Evolutionary conservation across 2,113 vertebrate genomes (phyloP), one percentile per base, ranked within the genome.

Genomic region (Electrona antarctica): DNA sequence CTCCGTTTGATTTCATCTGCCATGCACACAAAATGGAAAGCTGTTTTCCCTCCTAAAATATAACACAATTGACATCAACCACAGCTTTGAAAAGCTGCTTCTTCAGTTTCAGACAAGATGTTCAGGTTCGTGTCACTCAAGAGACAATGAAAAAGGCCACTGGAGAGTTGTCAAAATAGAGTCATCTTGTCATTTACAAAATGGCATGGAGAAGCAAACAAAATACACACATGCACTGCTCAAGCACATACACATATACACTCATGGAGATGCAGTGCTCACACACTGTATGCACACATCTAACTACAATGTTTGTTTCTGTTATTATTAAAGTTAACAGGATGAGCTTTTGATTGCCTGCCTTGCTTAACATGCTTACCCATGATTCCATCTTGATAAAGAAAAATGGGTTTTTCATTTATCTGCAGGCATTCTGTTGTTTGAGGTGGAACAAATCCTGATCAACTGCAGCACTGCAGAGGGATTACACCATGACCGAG

Each of bases 31-130:
- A n/a, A 8, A 54, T 47, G 21, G 15, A 9, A 65, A 46, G 13
- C 41, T 68, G 7, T 71, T 67, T 59, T 49, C 50, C 48, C 46
- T 48, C 62, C 33, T 41, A 41, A 51, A 50, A 64, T 49, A 12
- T 15, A 29, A 51, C 14, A 74, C 60, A 73, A 59, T 9, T 14
- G 60, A 58, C 28, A 74, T 68, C 45, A 82, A 78, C 75, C 15
- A 12, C 49, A 57, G 64, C 41, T 65, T 64, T 57, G 50, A 69
- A 65, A 69, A 51, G 14, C 28, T 48, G 28, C 41, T 63, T 45
- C 58, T 73, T 78, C 29, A 69, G 29, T 64, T 46, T 33, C 46
- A 68, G 60, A 75, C 12, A 13, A 8, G 33, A 41, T 6, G 29
- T 7, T 60, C 54, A 56, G 33, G 55, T 47, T 60, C 29, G 56